phyloP scores from a whole-genome alignment of 2,797 vertebrate genomes.

The Fistularia commersonii region DNA sequence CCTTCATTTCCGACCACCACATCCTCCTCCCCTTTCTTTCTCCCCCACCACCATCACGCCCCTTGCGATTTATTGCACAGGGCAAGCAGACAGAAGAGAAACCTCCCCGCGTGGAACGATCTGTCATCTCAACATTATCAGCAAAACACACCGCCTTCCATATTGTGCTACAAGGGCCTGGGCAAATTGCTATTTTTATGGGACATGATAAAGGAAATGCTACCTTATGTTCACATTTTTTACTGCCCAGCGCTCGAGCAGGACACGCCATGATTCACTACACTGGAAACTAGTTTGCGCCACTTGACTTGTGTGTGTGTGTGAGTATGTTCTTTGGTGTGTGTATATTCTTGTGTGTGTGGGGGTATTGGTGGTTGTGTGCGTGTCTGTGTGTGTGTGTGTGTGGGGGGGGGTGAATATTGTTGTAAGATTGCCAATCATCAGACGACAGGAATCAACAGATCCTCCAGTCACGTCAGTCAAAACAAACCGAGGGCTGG shows the following conservation, averaged over 20 bases:
- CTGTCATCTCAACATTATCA: constrained; percentile 90
- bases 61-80: constrained; percentile 81
- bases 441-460: too few relatives aligned
- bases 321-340: constrained; percentile 21
- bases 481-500: too few relatives aligned
- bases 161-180: constrained; percentile 81
- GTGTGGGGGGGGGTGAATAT: too few relatives aligned
- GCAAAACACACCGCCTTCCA: constrained; percentile 84
- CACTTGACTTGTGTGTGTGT: constrained; percentile 21
- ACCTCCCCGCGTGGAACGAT: constrained; percentile 84
- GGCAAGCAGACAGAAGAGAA: constrained; percentile 80
- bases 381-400: too few relatives aligned
- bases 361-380: too few relatives aligned
- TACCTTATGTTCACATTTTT: constrained; percentile 86
- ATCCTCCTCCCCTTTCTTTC: constrained; percentile 51
- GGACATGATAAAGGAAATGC: constrained; percentile 89
- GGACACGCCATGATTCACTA: constrained; percentile 71
- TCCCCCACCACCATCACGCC: constrained; percentile 21
- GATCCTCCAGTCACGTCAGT: too few relatives aligned
- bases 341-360: too few relatives aligned
- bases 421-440: too few relatives aligned
- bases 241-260: constrained; percentile 69
- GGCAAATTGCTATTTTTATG: constrained; percentile 92
- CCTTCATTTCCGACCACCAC: constrained; percentile 40
- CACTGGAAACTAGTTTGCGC: constrained; percentile 58